Percentiles rank a stretch among this genome's conserved stretches.
These are phyloP conservation scores for Meloidogyne floridensis DNA, from an alignment of 1,140 invertebrate genomes.

Conservation along the genomic window DNA sequence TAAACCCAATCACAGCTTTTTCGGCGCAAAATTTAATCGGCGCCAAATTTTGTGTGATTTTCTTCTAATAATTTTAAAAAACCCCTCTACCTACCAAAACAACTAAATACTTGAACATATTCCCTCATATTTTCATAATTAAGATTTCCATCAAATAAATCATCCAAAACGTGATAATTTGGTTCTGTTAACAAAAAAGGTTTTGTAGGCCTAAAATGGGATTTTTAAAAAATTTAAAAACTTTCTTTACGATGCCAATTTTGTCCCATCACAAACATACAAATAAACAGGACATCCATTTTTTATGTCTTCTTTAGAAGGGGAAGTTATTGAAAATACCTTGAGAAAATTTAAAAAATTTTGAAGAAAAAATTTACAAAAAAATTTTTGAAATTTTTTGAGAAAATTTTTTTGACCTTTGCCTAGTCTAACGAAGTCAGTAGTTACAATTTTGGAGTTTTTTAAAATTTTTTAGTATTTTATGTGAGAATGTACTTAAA, in stretches of 20 bases:
- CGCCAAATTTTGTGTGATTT: no score
- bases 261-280: neutral
- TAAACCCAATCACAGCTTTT: no score
- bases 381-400: no score
- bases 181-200: neutral
- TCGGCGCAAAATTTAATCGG: no score
- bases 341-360: neutral
- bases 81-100: neutral
- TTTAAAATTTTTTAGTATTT: no score
- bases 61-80: neutral
- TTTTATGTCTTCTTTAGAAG: neutral
- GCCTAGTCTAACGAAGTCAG: no score
- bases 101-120: neutral
- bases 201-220: neutral
- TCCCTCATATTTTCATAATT: neutral
- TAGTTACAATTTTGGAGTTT: no score
- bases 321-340: neutral
- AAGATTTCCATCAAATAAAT: slow-evolving; percentile 3
- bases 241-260: neutral
- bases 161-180: neutral
- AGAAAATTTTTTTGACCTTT: no score
- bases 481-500: no score
- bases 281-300: neutral
- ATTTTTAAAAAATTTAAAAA: neutral
- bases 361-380: neutral